Evolutionary conservation across 2,113 vertebrate genomes (phyloP).

Genomic region (Physeter macrocephalus): DNA sequence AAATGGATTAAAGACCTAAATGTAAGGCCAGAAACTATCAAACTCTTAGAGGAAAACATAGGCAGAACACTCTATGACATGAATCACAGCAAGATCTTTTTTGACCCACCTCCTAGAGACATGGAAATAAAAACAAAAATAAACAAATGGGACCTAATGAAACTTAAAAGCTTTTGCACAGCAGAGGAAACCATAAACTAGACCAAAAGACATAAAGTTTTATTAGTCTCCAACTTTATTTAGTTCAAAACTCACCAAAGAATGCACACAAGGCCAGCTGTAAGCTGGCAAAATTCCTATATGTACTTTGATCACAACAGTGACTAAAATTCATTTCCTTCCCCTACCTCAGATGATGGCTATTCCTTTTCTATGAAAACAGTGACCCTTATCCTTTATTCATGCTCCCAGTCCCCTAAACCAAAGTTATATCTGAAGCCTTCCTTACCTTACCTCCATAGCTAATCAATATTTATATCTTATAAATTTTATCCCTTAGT

Average conservation of each 20-base stretch:
- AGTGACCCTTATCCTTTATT: neutral
- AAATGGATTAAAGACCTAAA: too few species aligned
- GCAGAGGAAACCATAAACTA: too few species aligned
- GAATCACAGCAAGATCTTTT: too few species aligned
- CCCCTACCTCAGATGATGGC: neutral
- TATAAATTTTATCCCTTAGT: neutral
- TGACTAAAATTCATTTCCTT: neutral
- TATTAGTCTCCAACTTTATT: neutral
- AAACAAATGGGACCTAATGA: too few species aligned
- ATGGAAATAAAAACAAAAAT: too few species aligned
- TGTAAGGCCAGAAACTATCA: too few species aligned
- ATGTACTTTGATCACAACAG: neutral
- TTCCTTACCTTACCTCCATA: neutral
- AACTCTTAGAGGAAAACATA: too few species aligned
- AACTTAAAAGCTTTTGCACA: too few species aligned
- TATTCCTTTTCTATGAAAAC: neutral
- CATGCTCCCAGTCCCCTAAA: neutral
- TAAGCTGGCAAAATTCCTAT: neutral
- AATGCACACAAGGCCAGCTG: neutral
- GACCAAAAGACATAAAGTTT: neutral
- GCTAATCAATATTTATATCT: neutral
- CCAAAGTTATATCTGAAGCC: neutral
- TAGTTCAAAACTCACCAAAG: neutral
- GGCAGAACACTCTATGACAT: too few species aligned
- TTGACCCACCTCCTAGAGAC: too few species aligned